Base-by-base conservation (phyloP, 2,113 vertebrate genomes). In the Rhagologus leucostigma region DNA sequence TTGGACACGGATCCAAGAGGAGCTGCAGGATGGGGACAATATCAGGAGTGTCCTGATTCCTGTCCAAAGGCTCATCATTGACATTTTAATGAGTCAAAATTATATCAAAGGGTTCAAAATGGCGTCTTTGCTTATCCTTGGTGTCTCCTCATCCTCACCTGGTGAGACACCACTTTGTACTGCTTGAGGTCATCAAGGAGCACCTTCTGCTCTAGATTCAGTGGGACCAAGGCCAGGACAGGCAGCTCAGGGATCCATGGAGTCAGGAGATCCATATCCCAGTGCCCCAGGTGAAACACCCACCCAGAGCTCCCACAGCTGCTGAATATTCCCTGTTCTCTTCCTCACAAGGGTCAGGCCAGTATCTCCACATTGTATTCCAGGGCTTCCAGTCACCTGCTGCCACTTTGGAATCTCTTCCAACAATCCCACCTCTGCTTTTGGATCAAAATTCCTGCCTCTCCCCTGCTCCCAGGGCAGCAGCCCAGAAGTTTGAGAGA, bases 1-100 rank as follows among this genome's bases (percentile, higher is more conserved):
- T 98, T 98, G 75, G 99, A 98, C 80, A 99, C 98, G 2, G 98
- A 98, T 68, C 98, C 98, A 56, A 99, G 97, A n/a, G 99, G 99
- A 93, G 98, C 99, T 99, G 96, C 47, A 77, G 84, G 46, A 67
- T 13, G 46, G 55, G 47, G 84, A 63, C 9, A 42, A 15, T 3
- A 2, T 73, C 46, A 78, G 68, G 60, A 47, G 30, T 1, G 5
- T 18, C 57, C 56, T 19, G 3, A 56, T 10, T n/a, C 6, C 33
- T 3, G 16, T 1, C 60, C 47, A 30, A 50, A 39, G 39, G 19
- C 32, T 93, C 41, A 20, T 29, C 3, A 1, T 0, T 7, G 41
- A 39, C 9, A n/a, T 2, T 3, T 33, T 19, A 30, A 50, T 4
- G 12, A 68, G 29, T 6, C 10, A 69, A 42, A 71, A 30, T 33